Percentiles rank a stretch among this genome's conserved stretches.
phyloP scores from a whole-genome alignment of 1,140 invertebrate species.

The Caenorhabditis briggsae region DNA sequence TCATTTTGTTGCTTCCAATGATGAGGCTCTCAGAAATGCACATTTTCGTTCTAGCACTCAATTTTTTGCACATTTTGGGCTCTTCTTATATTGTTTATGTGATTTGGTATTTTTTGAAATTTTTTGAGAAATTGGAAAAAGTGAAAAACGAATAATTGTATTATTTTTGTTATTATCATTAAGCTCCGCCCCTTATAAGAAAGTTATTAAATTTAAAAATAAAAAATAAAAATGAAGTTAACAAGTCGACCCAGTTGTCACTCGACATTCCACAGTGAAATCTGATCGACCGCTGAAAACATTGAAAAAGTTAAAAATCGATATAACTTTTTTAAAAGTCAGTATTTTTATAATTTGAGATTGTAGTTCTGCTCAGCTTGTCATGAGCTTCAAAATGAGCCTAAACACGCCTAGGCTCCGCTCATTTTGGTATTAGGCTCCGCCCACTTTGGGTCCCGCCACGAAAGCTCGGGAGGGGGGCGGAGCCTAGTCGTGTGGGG shows the following conservation, averaged over 20 bases:
- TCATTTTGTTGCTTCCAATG: conserved; percentile 35
- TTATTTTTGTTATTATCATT: background rate
- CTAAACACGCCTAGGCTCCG: no score
- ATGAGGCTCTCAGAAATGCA: conserved; percentile 44
- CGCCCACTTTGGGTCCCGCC: no score
- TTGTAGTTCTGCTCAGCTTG: background rate
- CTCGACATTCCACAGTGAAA: conserved; percentile 39
- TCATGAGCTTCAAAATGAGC: no score
- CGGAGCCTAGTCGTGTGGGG: no score
- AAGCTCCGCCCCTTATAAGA: background rate
- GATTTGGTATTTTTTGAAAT: conserved; percentile 1
- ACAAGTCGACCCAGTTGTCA: background rate
- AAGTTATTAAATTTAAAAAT: background rate
- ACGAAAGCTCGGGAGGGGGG: no score
- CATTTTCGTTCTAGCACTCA: background rate
- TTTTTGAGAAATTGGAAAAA: no score
- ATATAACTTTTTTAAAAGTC: background rate
- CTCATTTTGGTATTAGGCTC: no score
- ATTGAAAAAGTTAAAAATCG: background rate
- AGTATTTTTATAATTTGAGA: background rate
- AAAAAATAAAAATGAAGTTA: background rate
- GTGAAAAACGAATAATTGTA: no score
- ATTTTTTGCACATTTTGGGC: background rate
- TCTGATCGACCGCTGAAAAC: conserved; percentile 37
- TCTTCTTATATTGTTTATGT: conserved; percentile 36